phyloP scores from a whole-genome alignment of 2,113 vertebrate genomes.

The Ictidomys tridecemlineatus region DNA sequence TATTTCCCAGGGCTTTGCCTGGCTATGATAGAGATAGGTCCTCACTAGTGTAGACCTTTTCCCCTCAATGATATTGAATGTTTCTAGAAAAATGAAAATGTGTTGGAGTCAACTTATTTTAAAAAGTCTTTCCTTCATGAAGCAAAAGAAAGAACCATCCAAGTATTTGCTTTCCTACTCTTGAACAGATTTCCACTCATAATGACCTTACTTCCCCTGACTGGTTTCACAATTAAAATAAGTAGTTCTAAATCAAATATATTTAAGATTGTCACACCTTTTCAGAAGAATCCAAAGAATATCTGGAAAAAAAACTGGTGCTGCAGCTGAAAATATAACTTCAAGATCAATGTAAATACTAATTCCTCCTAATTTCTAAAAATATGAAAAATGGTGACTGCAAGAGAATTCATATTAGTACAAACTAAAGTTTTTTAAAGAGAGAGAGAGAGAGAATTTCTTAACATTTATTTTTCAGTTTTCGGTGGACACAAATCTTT shows the following conservation, averaged over 20 bases:
- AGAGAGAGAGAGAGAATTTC: too few species aligned
- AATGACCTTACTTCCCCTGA: constrained; percentile 14
- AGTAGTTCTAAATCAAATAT: constrained; percentile 22
- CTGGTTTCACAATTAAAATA: not conserved
- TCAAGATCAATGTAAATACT: constrained; percentile 33
- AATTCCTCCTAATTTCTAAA: constrained; percentile 19
- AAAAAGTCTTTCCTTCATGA: not conserved
- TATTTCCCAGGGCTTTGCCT: constrained; percentile 46
- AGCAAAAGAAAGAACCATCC: constrained; percentile 42
- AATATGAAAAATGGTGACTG: constrained; percentile 9
- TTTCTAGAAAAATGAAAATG: constrained; percentile 57
- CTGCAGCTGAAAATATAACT: constrained; percentile 10
- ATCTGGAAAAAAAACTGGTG: not conserved
- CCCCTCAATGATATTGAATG: not conserved
- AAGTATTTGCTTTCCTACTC: not conserved
- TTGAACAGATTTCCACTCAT: constrained; percentile 24
- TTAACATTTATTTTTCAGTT: too few species aligned
- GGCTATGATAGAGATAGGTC: not conserved
- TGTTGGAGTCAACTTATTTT: not conserved
- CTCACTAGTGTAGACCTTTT: constrained; percentile 8
- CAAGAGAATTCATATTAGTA: not conserved
- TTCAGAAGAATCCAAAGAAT: constrained; percentile 46
- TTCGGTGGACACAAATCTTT: too few species aligned
- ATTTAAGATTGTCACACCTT: not conserved
- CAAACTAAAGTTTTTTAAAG: not conserved